phyloP scores from a whole-genome alignment of 2,797 vertebrate genomes.

The Myioborus miniatus region DNA sequence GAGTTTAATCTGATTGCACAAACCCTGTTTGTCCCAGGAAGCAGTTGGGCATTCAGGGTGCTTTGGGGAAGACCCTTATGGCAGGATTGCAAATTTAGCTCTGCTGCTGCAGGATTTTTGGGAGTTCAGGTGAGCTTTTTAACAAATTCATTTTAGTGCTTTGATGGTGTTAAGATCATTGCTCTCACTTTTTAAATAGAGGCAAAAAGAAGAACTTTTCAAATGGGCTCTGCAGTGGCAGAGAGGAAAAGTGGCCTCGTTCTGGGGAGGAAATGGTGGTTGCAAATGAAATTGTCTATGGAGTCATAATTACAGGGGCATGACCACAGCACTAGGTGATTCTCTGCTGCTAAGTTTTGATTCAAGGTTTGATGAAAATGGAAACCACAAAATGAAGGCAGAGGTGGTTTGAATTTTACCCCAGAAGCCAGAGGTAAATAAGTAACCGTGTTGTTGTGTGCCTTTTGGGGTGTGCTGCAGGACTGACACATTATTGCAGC shows the following conservation, averaged over 20 bases:
- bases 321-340: background rate
- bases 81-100: background rate
- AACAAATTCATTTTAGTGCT: fast-evolving
- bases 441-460: background rate
- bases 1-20: background rate
- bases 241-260: background rate
- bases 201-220: fast-evolving
- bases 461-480: too few species aligned
- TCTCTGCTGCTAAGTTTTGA: background rate
- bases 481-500: too few species aligned
- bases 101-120: background rate
- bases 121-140: background rate
- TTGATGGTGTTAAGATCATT: background rate
- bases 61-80: background rate
- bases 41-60: background rate
- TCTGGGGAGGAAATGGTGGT: slow-evolving; percentile 16
- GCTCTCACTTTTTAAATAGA: background rate
- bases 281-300: background rate
- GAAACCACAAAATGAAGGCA: background rate
- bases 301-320: background rate
- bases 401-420: background rate
- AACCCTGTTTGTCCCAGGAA: background rate
- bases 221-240: background rate
- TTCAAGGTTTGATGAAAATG: background rate
- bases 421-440: background rate